Conservation (phyloP, 1,140 invertebrate species). For the Trichonephila clavipes region DNA sequence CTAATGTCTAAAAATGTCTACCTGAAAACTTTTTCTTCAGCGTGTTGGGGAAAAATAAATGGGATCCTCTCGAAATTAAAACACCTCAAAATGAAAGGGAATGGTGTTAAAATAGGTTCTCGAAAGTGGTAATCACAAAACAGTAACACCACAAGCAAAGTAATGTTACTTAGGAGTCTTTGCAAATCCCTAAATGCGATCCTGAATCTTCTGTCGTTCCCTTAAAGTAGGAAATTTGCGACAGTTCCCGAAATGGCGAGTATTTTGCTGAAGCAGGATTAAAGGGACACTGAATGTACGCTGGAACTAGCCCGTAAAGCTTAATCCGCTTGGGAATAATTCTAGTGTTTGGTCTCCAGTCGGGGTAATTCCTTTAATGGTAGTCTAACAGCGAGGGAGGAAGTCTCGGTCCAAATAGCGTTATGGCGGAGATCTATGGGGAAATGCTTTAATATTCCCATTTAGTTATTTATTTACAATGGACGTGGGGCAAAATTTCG, state of each 20-base stretch:
- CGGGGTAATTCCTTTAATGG: slow-evolving; percentile 74
- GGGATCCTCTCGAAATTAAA: slow-evolving; percentile 9
- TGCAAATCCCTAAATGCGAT: slow-evolving; percentile 70
- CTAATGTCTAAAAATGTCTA: neutral
- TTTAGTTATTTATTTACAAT: slow-evolving; percentile 76
- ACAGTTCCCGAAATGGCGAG: slow-evolving; percentile 68
- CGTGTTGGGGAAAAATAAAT: neutral
- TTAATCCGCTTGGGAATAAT: slow-evolving; percentile 65
- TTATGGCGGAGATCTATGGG: slow-evolving; percentile 46
- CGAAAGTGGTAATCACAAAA: slow-evolving; percentile 53
- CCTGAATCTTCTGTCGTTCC: slow-evolving; percentile 34
- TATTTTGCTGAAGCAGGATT: slow-evolving; percentile 69
- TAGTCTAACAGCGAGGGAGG: slow-evolving; percentile 60
- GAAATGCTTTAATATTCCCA: slow-evolving; percentile 65
- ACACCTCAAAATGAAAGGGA: slow-evolving; percentile 34
- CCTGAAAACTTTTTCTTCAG: neutral
- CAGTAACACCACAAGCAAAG: slow-evolving; percentile 52
- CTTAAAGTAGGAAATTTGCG: slow-evolving; percentile 71
- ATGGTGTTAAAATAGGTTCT: slow-evolving; percentile 43
- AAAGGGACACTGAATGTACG: slow-evolving; percentile 60
- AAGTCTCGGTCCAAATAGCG: slow-evolving; percentile 54
- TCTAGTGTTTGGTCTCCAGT: slow-evolving; percentile 59
- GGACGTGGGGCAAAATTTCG: slow-evolving; percentile 50
- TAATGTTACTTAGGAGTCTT: slow-evolving; percentile 38
- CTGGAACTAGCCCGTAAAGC: slow-evolving; percentile 60